Evolutionary conservation across 1,140 invertebrate species (phyloP), one percentile per base, ranked within the genome.

Genomic region (Drosophila grimshawi): DNA sequence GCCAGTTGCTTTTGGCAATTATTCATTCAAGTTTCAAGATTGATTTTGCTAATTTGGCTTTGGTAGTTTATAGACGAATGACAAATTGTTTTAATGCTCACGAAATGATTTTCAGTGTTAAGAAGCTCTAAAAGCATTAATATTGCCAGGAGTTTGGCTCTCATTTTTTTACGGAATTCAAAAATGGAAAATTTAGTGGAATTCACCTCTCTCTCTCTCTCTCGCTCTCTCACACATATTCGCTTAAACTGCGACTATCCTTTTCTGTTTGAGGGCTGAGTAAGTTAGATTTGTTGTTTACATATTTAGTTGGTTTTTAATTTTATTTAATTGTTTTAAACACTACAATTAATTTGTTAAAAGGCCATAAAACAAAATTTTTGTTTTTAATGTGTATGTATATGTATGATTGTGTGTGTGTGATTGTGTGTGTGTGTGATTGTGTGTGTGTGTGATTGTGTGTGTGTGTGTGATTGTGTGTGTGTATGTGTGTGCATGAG

Each of bases 261-360:
- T 11, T 53, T 52, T 60, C 48, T 27, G 7, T n/a, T 69, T 43
- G n/a, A 19, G 3, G 10, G 5, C 60, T 52, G 10, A 39, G 8
- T 5, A 8, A 43, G 10, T 55, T 64, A 4, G 3, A 49, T 6
- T 70, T 53, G 37, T 55, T 56, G 51, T 51, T 60, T 39, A 65
- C 52, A 32, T 60, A 52, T 72, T 74, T 48, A 56, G 45, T 71
- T 71, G 11, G 32, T 72, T 35, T 65, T 72, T 66, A 60, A 71
- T 76, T 76, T 71, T 76, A 72, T 76, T 76, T 56, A 72, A 65
- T 76, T 72, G 60, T 76, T 76, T 72, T 72, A 65, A 72, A 76
- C 67, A 76, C 68, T 76, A 76, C 74, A 72, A 72, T 72, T 76
- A 76, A 76, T 72, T 76, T 63, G 60, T 76, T 72, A 76, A 76